phyloP scores from a whole-genome alignment of 2,113 vertebrate species.

The Hippocampus zosterae region DNA sequence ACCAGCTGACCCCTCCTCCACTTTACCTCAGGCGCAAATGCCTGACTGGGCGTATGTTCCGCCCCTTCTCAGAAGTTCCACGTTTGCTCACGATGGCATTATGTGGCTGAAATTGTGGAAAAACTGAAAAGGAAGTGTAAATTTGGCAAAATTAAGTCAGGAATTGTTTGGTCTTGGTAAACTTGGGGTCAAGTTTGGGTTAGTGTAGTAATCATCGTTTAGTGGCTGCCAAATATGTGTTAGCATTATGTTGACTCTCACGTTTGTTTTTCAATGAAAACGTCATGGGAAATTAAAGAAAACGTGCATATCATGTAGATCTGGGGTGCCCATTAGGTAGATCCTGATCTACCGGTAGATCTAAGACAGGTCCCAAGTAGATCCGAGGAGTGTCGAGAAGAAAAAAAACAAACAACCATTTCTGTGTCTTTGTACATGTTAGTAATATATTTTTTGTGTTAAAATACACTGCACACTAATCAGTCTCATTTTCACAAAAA shows the following conservation, averaged over 20 bases:
- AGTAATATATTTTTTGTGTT: no score
- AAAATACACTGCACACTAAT: no score
- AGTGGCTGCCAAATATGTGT: not conserved
- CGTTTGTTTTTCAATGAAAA: no score
- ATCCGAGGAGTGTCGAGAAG: no score
- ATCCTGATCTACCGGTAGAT: no score
- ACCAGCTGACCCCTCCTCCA: conserved; percentile 47
- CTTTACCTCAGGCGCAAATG: conserved; percentile 40
- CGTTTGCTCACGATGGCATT: not conserved
- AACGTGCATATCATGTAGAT: no score
- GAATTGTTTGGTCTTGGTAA: not conserved
- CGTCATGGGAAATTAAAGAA: no score
- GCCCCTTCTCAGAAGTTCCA: not conserved
- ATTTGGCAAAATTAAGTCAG: not conserved
- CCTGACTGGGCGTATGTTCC: conserved; percentile 20
- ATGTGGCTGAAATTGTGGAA: not conserved
- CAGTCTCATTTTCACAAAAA: no score
- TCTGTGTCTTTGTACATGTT: no score
- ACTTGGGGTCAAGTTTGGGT: not conserved
- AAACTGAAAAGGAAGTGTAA: not conserved
- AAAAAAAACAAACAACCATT: no score
- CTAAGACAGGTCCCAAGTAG: no score
- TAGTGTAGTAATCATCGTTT: not conserved
- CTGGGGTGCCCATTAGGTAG: no score
- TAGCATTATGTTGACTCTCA: not conserved